Evolutionary conservation across 2,797 vertebrate species (phyloP).

Genomic region (Artibeus jamaicensis): DNA sequence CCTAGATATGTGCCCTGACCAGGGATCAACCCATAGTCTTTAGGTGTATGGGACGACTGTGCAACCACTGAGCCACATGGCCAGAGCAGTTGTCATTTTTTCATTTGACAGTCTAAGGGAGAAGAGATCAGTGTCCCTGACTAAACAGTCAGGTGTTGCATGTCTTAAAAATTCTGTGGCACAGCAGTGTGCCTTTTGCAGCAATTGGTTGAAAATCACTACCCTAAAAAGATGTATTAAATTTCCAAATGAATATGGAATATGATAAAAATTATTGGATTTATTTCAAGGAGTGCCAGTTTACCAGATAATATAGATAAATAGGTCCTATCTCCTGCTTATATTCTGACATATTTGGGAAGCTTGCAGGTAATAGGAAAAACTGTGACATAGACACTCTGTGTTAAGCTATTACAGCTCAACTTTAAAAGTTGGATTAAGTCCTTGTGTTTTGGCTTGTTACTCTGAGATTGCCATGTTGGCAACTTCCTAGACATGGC

Average conservation of each 20-base stretch:
- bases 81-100: not conserved
- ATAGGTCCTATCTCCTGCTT: not conserved
- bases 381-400: not conserved
- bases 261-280: not conserved
- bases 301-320: not conserved
- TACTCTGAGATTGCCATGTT: not conserved
- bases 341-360: not conserved
- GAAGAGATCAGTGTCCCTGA: not conserved
- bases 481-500: not conserved
- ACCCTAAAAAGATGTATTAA: not conserved
- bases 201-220: not conserved
- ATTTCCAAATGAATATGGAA: slow-evolving; percentile 26
- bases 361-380: not conserved
- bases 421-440: not conserved
- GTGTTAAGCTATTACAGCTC: not conserved
- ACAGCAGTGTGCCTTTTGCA: not conserved
- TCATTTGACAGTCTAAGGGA: not conserved
- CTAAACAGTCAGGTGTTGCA: not conserved
- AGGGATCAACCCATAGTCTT: no score
- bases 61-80: no score
- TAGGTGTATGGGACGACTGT: no score
- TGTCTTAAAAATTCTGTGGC: not conserved
- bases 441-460: slow-evolving; percentile 20
- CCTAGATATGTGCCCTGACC: no score
- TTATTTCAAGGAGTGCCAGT: not conserved